These are phyloP conservation scores for Leucozona laternaria DNA, from an alignment of 2,888 invertebrate genomes.

Conservation along the genomic window DNA sequence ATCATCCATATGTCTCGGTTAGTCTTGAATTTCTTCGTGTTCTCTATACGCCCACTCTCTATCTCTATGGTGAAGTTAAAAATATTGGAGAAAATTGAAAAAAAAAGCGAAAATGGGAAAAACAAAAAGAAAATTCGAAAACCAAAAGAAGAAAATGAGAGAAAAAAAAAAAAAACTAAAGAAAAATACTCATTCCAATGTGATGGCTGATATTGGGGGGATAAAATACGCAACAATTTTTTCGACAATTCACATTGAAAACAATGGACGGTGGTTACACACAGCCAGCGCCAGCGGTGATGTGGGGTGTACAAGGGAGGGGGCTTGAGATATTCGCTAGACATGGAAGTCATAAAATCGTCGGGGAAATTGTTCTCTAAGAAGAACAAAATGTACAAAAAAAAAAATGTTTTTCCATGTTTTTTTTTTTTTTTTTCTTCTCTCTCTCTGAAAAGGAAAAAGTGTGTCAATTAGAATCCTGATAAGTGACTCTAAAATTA, in stretches of 20 bases:
- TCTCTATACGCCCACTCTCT: constrained; percentile 70
- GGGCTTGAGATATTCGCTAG: constrained; percentile 48
- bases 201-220: constrained; percentile 1
- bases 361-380: constrained; percentile 62
- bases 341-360: constrained; percentile 70
- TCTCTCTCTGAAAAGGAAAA: constrained; percentile 23
- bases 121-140: constrained; percentile 25
- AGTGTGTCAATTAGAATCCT: constrained; percentile 74
- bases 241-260: constrained; percentile 50
- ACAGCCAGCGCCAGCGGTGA: background rate
- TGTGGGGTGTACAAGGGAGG: background rate
- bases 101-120: constrained; percentile 55
- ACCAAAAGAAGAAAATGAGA: constrained; percentile 10
- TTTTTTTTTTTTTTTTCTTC: constrained; percentile 3
- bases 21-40: constrained; percentile 34
- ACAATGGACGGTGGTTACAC: constrained; percentile 27
- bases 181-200: constrained; percentile 34
- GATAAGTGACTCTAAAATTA: constrained; percentile 70
- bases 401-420: background rate
- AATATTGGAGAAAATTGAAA: constrained; percentile 66
- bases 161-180: constrained; percentile 44
- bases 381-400: constrained; percentile 8
- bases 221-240: constrained; percentile 70
- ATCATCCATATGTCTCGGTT: constrained; percentile 35
- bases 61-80: constrained; percentile 65